These are phyloP conservation scores for Hofmannophila pseudospretella DNA, from an alignment of 2,888 invertebrate genomes.

Conservation along the genomic window DNA sequence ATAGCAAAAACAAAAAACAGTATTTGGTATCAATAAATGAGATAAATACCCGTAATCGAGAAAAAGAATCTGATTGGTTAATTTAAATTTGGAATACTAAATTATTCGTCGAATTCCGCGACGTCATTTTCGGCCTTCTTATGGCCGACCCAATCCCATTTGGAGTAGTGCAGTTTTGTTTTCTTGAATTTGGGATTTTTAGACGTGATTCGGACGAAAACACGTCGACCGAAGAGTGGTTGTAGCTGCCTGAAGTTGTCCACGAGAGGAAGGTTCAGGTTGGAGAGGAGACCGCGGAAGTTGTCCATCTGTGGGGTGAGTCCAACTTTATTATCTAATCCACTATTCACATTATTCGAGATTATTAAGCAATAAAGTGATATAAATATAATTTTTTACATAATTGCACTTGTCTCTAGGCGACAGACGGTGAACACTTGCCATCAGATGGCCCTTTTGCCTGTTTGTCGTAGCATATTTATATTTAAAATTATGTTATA, in stretches of 20 bases:
- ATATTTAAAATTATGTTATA: no score
- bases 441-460: no score
- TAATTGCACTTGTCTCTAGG: no score
- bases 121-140: conserved; percentile 70
- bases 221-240: conserved; percentile 81
- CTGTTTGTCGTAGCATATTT: no score
- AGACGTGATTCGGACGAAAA: conserved; percentile 81
- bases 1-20: conserved; percentile 20
- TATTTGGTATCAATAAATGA: conserved; percentile 41
- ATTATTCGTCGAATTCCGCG: conserved; percentile 65
- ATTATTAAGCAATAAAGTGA: no score
- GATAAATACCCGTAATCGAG: conserved; percentile 41
- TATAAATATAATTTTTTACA: no score
- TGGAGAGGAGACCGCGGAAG: conserved; percentile 81
- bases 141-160: conserved; percentile 81
- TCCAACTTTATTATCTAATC: not conserved
- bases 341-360: no score
- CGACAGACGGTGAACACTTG: no score
- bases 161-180: conserved; percentile 77
- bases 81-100: conserved; percentile 2
- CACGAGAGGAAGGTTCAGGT: conserved; percentile 79
- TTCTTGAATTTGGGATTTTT: conserved; percentile 77
- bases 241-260: conserved; percentile 85
- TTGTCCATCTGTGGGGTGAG: conserved; percentile 73
- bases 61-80: conserved; percentile 2